phyloP scores from a whole-genome alignment of 1,140 invertebrate species.

The Conus betulinus region DNA sequence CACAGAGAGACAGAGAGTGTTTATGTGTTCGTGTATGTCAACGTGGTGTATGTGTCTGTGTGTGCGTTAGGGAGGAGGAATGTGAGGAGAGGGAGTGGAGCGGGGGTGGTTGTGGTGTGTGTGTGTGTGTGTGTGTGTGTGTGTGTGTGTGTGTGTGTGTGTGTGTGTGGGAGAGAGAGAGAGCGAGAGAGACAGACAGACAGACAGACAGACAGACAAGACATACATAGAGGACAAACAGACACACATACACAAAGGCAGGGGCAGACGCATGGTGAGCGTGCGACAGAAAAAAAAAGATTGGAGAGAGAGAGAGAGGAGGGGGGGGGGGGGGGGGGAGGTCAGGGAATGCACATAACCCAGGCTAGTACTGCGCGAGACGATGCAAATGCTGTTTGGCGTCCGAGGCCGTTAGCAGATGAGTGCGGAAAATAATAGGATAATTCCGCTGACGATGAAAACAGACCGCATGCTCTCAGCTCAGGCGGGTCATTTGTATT shows the following conservation, averaged over 20 bases:
- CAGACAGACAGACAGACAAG: background rate
- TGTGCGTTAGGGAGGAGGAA: background rate
- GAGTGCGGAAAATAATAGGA: too few species aligned
- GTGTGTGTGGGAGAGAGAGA: too few species aligned
- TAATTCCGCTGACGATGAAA: too few species aligned
- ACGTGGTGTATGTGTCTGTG: background rate
- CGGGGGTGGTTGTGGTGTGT: too few species aligned
- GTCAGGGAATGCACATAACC: background rate
- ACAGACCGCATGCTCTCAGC: too few species aligned
- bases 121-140: too few species aligned
- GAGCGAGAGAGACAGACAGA: background rate
- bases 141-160: too few species aligned
- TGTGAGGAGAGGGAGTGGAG: too few species aligned
- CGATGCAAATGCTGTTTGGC: too few species aligned
- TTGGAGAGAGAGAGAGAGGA: background rate
- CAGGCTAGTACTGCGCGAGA: too few species aligned
- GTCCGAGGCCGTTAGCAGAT: too few species aligned
- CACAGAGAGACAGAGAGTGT: too few species aligned
- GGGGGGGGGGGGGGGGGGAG: background rate
- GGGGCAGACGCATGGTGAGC: background rate
- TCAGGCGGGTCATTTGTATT: background rate
- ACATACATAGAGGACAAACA: background rate
- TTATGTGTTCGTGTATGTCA: background rate
- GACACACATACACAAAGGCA: background rate
- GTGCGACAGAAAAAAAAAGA: background rate